Conservation (phyloP, 1,140 invertebrate species). For the Papilio polytes region DNA sequence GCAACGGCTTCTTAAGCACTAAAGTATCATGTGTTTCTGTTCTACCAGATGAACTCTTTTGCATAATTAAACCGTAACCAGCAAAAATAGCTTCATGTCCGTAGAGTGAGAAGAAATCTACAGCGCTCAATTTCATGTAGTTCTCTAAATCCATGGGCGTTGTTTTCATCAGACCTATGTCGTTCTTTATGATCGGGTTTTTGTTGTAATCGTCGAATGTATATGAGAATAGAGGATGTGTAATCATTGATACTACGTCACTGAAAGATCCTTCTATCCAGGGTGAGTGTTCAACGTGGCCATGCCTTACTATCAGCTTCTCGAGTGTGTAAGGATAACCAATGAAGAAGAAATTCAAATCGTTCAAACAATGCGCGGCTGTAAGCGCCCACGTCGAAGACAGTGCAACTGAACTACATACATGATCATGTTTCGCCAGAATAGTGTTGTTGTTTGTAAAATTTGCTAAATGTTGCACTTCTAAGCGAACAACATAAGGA, state of each 20-base stretch:
- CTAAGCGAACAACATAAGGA: constrained; percentile 32
- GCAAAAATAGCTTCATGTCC: constrained; percentile 27
- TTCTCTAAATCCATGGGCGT: constrained; percentile 1
- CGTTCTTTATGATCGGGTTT: constrained; percentile 14
- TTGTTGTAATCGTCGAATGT: constrained; percentile 9
- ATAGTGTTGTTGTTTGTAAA: constrained; percentile 31
- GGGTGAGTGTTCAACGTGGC: constrained; percentile 5
- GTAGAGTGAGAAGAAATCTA: constrained; percentile 32
- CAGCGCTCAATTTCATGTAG: constrained; percentile 24
- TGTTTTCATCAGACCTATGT: constrained; percentile 18
- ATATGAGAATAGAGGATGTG: constrained; percentile 20
- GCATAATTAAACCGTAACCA: constrained; percentile 17
- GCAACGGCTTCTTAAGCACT: constrained; percentile 16
- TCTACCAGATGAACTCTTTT: neutral
- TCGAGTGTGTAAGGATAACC: neutral
- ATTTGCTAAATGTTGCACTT: constrained; percentile 13
- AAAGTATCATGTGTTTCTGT: constrained; percentile 7
- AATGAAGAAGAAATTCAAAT: neutral
- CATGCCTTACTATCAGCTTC: constrained; percentile 29
- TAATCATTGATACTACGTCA: constrained; percentile 1
- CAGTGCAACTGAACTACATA: constrained; percentile 2
- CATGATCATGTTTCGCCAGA: constrained; percentile 1
- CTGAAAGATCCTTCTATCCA: constrained; percentile 28
- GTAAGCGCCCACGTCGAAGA: constrained; percentile 9
- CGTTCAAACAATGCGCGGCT: constrained; percentile 28